Evolutionary conservation across 2,113 vertebrate species (phyloP), one percentile per base, ranked within the genome.

Genomic region (Archocentrus centrarchus): DNA sequence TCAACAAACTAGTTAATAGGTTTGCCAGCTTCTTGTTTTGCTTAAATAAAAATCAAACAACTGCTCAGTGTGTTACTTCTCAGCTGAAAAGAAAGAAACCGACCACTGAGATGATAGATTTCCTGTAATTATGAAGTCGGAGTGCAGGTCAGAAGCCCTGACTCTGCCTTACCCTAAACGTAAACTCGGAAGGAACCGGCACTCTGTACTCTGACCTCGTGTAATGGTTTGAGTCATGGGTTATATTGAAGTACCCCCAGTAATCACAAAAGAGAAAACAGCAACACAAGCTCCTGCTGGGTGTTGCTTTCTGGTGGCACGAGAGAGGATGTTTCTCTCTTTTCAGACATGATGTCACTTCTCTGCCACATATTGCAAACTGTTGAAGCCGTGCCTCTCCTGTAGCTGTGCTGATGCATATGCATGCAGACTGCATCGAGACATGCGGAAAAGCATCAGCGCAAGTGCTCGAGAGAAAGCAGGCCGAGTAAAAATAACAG

Each of bases 401-500:
- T 83, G 63, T 50, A 77, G 83, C 30, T 63, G 57, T 60, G 60
- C 82, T 62, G 59, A 79, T 50, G 77, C 79, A 62, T 58, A 73
- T 39, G 9, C 24, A 64, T 37, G 53, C 61, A 75, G 53, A 58
- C 85, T 50, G 8, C 75, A 64, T 32, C 57, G 64, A 82, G 89
- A 50, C 82, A 57, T 13, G 35, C 68, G 75, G 79, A 81, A 47
- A 64, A 59, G 82, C 86, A 80, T 84, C 87, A 63, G 82, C 80
- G 47, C 27, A 32, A 89, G 77, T 47, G 83, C 81, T 59, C 9
- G 78, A 86, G 84, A 66, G 39, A 75, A 78, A 93, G 85, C n/a
- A 20, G 83, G 90, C 60, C 60, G 63, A 90, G 91, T 94, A 95
- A 94, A 96, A 95, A 96, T 95, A 95, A 95, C 91, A 86, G 81